Evolutionary conservation across 2,797 vertebrate genomes (phyloP).

Genomic region (Simalia tracyae): DNA sequence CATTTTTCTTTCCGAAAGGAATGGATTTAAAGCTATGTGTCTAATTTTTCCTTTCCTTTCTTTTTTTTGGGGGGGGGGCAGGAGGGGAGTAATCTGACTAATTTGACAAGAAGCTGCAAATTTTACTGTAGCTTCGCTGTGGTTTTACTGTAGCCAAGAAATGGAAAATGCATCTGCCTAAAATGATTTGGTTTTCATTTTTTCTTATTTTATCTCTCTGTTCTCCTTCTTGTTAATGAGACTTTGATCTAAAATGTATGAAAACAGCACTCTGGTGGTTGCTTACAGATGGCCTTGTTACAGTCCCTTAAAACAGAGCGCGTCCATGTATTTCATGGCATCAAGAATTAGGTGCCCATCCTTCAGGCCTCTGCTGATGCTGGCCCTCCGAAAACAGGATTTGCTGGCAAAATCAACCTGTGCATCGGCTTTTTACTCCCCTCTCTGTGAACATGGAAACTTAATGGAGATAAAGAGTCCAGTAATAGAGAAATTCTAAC

Average conservation of each 20-base stretch:
- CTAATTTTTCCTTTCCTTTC: background rate
- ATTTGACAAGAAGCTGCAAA: background rate
- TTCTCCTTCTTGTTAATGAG: background rate
- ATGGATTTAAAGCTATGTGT: background rate
- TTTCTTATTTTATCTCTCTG: background rate
- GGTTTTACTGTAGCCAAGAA: background rate
- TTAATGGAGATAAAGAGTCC: background rate
- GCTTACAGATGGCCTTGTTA: background rate
- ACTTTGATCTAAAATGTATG: background rate
- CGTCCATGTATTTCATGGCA: background rate
- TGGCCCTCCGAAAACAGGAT: background rate
- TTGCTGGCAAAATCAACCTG: background rate
- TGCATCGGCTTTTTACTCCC: background rate
- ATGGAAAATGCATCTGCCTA: background rate
- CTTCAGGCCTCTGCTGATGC: background rate
- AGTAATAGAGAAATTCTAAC: background rate
- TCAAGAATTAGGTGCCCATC: background rate
- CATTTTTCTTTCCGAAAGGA: background rate
- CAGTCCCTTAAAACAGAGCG: background rate
- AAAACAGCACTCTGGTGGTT: background rate
- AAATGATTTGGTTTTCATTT: background rate
- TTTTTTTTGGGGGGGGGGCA: too few species aligned
- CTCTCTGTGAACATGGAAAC: background rate
- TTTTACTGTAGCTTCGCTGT: background rate
- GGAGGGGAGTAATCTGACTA: background rate